Base-by-base conservation (phyloP, 2,888 invertebrate species). In the Sphecodes monilicornis region DNA sequence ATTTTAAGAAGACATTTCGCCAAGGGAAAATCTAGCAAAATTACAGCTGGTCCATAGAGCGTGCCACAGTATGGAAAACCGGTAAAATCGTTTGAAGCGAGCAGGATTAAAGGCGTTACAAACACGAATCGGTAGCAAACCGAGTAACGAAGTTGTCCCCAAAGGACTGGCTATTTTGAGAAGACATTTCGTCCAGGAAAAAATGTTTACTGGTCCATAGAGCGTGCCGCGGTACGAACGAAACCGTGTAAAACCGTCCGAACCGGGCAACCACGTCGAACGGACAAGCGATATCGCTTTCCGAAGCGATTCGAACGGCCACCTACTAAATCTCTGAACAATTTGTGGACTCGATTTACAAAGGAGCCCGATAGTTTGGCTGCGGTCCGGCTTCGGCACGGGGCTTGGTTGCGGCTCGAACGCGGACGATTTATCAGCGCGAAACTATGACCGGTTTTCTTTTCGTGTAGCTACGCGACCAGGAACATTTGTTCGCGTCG, bases 401-500 rank as follows among this genome's bases (percentile, higher is more conserved):
- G 26, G 26, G 26, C 29, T 26, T 16, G 60, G 29, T 0, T n/a
- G 41, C 77, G 69, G 57, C 50, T 41, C 29, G 43, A 41, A 26
- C 69, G 77, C 75, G 43, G 68, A 22, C 73, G 75, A 89, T 90
- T 83, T 85, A 84, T 86, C 82, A 43, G 46, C 64, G 80, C 64
- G 78, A 77, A 69, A 76, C 80, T 46, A 73, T 64, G 84, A 68
- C 80, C 71, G 69, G 78, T 83, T 81, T 85, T 83, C 84, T 74
- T 81, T 84, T 81, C 82, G 71, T 75, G 88, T 77, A 74, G 77
- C 64, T 76, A 80, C 82, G 78, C 86, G 89, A 41, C 72, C 71
- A 72, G 29, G 81, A 87, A 89, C 89, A 87, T 89, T 89, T 82
- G 89, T 89, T 89, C 83, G 76, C 89, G 89, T 89, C 87, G 84